phyloP scores from a whole-genome alignment of 2,888 invertebrate genomes.

The Dryomyza anilis region DNA sequence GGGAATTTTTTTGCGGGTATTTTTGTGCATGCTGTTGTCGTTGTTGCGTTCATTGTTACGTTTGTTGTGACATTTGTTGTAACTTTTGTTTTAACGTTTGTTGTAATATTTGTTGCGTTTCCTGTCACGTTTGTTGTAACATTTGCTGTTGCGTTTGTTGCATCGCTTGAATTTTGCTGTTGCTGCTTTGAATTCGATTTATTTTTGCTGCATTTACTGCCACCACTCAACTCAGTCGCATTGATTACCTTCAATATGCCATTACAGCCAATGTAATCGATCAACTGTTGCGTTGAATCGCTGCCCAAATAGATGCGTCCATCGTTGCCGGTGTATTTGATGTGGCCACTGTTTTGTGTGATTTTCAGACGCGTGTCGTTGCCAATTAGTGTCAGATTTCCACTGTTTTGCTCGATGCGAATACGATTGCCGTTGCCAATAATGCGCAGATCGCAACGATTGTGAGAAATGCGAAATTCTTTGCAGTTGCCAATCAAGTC shows the following conservation, averaged over 20 bases:
- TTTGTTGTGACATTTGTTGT: too few species aligned
- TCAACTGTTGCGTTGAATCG: conserved; percentile 50
- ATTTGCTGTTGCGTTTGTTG: conserved; percentile 31
- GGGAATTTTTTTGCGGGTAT: too few species aligned
- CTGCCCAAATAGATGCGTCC: conserved; percentile 57
- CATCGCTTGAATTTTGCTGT: not conserved
- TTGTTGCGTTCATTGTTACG: too few species aligned
- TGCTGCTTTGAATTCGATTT: conserved; percentile 10
- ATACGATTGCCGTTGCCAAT: conserved; percentile 59
- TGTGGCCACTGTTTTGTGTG: conserved; percentile 48
- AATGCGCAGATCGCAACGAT: conserved; percentile 51
- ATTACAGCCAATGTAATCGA: conserved; percentile 58
- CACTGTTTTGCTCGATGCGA: conserved; percentile 49
- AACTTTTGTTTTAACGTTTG: too few species aligned
- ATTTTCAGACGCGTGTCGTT: conserved; percentile 56
- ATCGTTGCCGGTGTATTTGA: conserved; percentile 57
- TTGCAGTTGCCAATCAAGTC: conserved; percentile 58
- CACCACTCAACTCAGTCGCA: conserved; percentile 39
- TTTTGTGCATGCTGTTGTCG: too few species aligned
- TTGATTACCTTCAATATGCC: conserved; percentile 55
- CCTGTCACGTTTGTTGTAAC: conserved; percentile 27
- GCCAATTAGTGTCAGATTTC: conserved; percentile 55
- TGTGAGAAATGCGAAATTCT: conserved; percentile 55
- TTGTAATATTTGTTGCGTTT: too few species aligned
- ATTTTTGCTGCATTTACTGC: conserved; percentile 15